phyloP scores from a whole-genome alignment of 53 echinoderm and acorn worm genomes.

The Pentamera pediparva region DNA sequence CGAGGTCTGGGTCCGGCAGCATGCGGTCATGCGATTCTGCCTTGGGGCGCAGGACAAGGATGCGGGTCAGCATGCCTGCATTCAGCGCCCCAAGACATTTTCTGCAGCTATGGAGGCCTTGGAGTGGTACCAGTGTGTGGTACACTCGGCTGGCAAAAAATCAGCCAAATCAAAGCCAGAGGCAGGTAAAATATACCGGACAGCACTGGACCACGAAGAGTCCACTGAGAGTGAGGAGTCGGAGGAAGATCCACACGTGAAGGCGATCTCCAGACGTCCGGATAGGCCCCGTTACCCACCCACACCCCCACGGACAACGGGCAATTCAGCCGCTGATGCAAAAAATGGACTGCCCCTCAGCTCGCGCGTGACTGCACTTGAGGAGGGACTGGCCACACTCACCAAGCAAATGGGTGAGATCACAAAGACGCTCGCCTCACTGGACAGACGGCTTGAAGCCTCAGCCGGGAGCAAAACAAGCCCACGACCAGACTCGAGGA shows the following conservation, averaged over 20 bases:
- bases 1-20: conserved; percentile 12
- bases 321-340: no score
- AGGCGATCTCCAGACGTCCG: no score
- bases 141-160: background rate
- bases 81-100: background rate
- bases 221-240: background rate
- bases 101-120: conserved; percentile 24
- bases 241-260: background rate
- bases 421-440: background rate
- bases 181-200: background rate
- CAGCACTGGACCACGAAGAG: background rate
- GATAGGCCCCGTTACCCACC: background rate
- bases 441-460: background rate
- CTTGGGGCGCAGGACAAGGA: conserved; percentile 1
- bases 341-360: background rate
- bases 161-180: background rate
- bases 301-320: no score
- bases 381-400: background rate
- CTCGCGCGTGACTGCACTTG: background rate
- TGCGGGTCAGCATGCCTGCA: conserved; percentile 37
- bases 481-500: background rate
- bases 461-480: background rate
- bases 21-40: conserved; percentile 37
- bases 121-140: conserved; percentile 11
- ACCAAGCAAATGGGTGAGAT: background rate